Conservation (phyloP, 2,113 vertebrate genomes). For the Tichodroma muraria region DNA sequence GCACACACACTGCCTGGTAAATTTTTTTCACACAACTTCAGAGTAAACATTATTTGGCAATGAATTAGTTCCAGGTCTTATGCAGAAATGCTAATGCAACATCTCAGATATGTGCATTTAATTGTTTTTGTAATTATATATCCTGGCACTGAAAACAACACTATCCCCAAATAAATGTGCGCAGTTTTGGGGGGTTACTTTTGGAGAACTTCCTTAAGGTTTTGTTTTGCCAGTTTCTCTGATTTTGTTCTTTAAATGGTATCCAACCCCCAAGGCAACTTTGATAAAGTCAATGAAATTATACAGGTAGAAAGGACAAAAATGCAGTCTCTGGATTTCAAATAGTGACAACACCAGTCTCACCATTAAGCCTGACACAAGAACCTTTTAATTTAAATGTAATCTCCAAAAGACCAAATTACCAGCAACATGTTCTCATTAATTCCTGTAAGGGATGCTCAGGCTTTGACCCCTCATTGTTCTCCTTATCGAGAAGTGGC, state of each 20-base stretch:
- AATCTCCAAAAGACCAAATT: slow-evolving; percentile 56
- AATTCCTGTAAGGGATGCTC: slow-evolving; percentile 80
- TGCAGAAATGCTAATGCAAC: background rate
- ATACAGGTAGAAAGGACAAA: slow-evolving; percentile 25
- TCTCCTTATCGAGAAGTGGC: slow-evolving; percentile 67
- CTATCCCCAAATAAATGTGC: background rate
- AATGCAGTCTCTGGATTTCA: background rate
- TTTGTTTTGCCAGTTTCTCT: background rate
- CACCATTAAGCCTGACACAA: slow-evolving; percentile 8
- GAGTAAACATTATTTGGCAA: background rate
- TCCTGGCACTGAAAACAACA: background rate
- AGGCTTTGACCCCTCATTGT: slow-evolving; percentile 72
- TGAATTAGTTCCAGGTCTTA: background rate
- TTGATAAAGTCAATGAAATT: background rate
- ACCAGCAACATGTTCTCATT: slow-evolving; percentile 60
- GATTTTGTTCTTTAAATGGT: background rate
- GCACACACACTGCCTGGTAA: background rate
- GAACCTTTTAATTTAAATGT: slow-evolving; percentile 51
- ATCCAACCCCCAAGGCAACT: background rate
- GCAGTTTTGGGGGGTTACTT: background rate
- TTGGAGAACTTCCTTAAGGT: background rate
- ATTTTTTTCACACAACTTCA: background rate
- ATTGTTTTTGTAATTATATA: background rate
- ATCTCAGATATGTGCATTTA: background rate
- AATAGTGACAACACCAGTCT: background rate